phyloP scores from a whole-genome alignment of 2,113 vertebrate genomes.

The Myxocyprinus asiaticus region DNA sequence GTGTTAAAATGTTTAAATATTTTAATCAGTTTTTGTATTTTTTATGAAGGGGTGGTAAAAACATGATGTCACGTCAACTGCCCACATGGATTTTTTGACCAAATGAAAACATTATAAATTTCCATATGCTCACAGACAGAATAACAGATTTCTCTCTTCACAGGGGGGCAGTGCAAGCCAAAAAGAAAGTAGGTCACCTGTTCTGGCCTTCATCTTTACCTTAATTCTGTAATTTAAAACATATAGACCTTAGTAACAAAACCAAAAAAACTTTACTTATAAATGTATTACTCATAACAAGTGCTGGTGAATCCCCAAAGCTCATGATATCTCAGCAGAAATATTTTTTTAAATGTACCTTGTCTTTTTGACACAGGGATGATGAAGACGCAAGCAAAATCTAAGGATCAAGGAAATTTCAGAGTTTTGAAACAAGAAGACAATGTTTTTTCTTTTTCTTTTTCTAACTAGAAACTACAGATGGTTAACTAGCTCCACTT shows the following conservation, averaged over 20 bases:
- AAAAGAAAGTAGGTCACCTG: constrained; percentile 58
- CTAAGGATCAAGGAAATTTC: constrained; percentile 51
- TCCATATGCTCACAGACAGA: not conserved
- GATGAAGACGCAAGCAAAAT: constrained; percentile 69
- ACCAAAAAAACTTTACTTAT: too few relatives aligned
- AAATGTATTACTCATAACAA: too few relatives aligned
- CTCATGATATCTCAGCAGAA: not conserved
- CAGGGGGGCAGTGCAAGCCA: constrained; percentile 65
- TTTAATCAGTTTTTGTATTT: too few relatives aligned
- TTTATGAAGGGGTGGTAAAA: too few relatives aligned
- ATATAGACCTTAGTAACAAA: not conserved
- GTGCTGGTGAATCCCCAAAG: too few relatives aligned
- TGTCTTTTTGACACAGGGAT: constrained; percentile 49
- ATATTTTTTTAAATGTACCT: not conserved
- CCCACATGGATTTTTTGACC: not conserved
- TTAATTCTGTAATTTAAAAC: too few relatives aligned
- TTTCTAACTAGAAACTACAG: not conserved
- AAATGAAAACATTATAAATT: not conserved
- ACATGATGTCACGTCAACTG: too few relatives aligned
- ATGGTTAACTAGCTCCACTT: not conserved
- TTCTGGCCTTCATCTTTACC: not conserved
- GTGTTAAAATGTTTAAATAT: too few relatives aligned
- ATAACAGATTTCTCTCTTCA: constrained; percentile 48
- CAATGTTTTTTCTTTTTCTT: not conserved
- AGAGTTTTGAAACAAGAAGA: not conserved